Base-by-base conservation (phyloP, 2,797 vertebrate genomes). In the Lithobates sylvaticus region DNA sequence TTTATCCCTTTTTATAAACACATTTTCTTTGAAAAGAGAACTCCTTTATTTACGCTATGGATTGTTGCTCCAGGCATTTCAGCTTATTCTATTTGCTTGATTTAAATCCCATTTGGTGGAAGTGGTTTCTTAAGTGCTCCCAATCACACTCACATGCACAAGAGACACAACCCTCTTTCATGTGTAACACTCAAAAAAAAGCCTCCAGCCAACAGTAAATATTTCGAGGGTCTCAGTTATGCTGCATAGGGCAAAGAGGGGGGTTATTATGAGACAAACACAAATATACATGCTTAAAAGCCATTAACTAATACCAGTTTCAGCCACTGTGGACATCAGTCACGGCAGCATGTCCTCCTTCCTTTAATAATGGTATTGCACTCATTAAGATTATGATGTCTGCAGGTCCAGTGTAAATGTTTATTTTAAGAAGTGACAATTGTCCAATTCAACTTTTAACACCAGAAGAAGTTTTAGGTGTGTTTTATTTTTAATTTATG, bases 71-170 rank as follows among this genome's bases (percentile, higher is more conserved):
- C 36, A 26, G 86, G 86, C 81, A 44, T 79, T 79, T 84, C 61
- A 79, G 39, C 76, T 84, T 87, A 87, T 87, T 87, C 81, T 87
- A 75, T 84, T 87, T 87, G 86, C 86, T 84, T 84, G 70, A 87
- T 83, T 87, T 87, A 87, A 87, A 83, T 84, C 86, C 86, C 76
- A 84, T 87, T 87, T 87, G 86, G 76, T 83, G 86, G 86, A 87
- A 87, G 86, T 87, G 81, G 81, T 87, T 87, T 83, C 81, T 87
- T 83, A 87, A 87, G 86, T 87, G 86, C 76, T 79, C 70, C 81
- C 81, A 87, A 87, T 87, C 86, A 87, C 61, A 84, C 65, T 87
- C 76, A 65, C 75, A 87, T 83, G 86, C 81, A 39, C 39, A 87
- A 61, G 36, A 39, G 68, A 61, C 86, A 87, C 81, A 79, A 84